Conservation (phyloP, 1,140 invertebrate species). For the Papilio aristodemus region DNA sequence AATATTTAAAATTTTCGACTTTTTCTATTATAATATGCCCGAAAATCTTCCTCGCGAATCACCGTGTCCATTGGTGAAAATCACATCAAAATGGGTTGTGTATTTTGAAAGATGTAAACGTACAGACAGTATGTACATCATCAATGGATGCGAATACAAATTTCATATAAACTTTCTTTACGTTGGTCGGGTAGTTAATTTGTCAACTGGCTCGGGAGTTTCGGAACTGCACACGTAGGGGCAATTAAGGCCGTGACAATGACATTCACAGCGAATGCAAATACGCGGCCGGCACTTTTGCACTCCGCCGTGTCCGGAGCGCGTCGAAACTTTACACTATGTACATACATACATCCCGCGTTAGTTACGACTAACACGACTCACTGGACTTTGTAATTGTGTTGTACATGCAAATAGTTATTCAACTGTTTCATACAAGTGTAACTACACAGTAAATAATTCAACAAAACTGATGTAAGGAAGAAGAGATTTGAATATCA, state of each 20-base stretch:
- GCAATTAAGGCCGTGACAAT: constrained; percentile 29
- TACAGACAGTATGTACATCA: no score
- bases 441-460: background rate
- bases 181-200: background rate
- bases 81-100: no score
- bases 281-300: constrained; percentile 27
- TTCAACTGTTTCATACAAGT: constrained; percentile 10
- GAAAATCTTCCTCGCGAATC: no score
- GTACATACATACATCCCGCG: background rate
- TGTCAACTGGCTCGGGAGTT: constrained; percentile 8
- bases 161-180: constrained; percentile 1
- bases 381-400: constrained; percentile 19
- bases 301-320: constrained; percentile 12
- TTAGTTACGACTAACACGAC: constrained; percentile 10
- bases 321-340: background rate
- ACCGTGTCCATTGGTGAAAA: no score
- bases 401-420: constrained; percentile 11
- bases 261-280: constrained; percentile 29
- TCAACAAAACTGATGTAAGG: background rate
- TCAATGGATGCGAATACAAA: no score
- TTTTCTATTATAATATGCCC: no score
- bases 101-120: no score
- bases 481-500: background rate
- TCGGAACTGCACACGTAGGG: constrained; percentile 14
- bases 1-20: no score